Evolutionary conservation across 1,140 invertebrate genomes (phyloP).

Genomic region (Littorina saxatilis): DNA sequence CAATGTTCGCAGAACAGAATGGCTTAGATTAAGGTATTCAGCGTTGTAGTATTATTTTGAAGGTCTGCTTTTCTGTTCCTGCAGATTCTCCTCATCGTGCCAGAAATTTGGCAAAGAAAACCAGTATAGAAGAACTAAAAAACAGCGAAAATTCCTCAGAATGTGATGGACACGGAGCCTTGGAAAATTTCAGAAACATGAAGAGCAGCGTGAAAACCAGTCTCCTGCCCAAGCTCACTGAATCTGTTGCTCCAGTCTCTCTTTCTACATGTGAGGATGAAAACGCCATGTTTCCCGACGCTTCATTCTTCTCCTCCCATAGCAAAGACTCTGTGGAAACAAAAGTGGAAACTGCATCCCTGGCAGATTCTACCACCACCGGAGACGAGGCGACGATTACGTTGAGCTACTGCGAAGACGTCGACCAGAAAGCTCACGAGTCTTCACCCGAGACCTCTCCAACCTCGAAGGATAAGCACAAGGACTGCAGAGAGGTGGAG

Average conservation of each 20-base stretch:
- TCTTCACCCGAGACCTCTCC: slow-evolving; percentile 22
- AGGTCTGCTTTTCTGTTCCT: background rate
- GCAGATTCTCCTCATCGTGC: background rate
- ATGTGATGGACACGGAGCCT: background rate
- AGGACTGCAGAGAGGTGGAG: slow-evolving; percentile 13
- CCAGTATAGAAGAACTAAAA: background rate
- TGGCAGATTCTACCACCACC: background rate
- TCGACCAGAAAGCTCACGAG: background rate
- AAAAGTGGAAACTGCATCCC: background rate
- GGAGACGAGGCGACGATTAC: background rate
- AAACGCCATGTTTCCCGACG: slow-evolving; percentile 68
- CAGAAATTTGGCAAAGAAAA: background rate
- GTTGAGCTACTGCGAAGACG: background rate
- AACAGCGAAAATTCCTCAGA: slow-evolving; percentile 19
- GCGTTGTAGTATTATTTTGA: no score
- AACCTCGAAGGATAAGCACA: background rate
- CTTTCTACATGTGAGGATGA: slow-evolving; percentile 47
- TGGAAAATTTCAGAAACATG: background rate
- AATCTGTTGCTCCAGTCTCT: slow-evolving; percentile 39
- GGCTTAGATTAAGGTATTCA: no score
- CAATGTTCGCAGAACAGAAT: no score
- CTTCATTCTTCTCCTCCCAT: slow-evolving; percentile 32
- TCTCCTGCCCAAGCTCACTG: slow-evolving; percentile 4
- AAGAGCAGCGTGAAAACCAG: slow-evolving; percentile 7
- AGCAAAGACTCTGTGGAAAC: background rate